Evolutionary conservation across 2,888 invertebrate genomes (phyloP), one percentile per base, ranked within the genome.

Genomic region (Caenorhabditis auriculariae): DNA sequence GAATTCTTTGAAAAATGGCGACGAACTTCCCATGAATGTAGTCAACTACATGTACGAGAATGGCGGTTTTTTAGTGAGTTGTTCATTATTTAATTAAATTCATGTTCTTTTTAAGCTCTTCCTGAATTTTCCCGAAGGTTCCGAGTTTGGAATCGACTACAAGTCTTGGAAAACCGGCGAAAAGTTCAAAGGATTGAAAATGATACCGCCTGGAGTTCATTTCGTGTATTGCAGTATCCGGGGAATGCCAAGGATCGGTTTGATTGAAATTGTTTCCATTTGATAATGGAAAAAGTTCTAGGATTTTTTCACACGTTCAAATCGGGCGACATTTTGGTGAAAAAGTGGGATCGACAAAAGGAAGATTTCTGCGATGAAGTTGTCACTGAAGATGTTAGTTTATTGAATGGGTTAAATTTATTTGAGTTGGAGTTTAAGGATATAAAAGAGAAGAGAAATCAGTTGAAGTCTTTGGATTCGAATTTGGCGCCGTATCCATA

Each of bases 131-230:
- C 95, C 95, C 0, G 85, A 86, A 67, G 91, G 91, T 54, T 92
- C 93, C 0, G 93, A 95, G 84, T 91, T 98, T 84, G 96, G 98
- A n/a, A 91, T 94, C 65, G 96, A 98, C 83, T 86, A 90, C 82
- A 89, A 89, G 80, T 87, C 88, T 0, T 95, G 94, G 90, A 89
- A 88, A 66, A 90, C 91, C 0, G 93, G 90, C 2, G 89, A 90
- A 55, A 90, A 90, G 81, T 98, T 98, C 83, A 87, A 88, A 76
- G 98, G 96, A 0, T 88, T 98, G 27, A 98, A 98, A 86, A 94
- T 98, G 94, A 95, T 98, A 75, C 96, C 96, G 0, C 91, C 93
- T 1, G 96, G 96, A 5, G 84, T 93, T 51, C 96, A 98, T 83
- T 94, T 90, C 81, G 86, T 98, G 17, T 92, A 92, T 85, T 60